These are phyloP conservation scores for Nothobranchius furzeri DNA, from an alignment of 2,113 vertebrate genomes.

Conservation along the genomic window DNA sequence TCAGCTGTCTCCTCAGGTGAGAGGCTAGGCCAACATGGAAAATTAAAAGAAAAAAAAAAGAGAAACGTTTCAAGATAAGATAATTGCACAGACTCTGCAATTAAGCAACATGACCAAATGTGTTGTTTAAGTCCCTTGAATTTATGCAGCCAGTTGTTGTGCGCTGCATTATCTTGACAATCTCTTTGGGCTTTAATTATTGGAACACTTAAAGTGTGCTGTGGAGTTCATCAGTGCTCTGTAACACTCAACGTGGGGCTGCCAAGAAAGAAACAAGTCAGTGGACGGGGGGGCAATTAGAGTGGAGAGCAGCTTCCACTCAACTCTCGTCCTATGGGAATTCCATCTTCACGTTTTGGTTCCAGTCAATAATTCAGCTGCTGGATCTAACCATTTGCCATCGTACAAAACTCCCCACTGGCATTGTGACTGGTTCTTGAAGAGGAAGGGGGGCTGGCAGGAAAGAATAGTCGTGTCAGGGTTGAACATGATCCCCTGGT, in stretches of 20 bases:
- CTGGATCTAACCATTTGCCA: slow-evolving; percentile 59
- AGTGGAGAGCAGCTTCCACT: slow-evolving; percentile 62
- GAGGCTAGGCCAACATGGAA: slow-evolving; percentile 5
- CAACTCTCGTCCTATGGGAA: slow-evolving; percentile 52
- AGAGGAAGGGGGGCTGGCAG: background rate
- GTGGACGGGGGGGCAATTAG: slow-evolving; percentile 64
- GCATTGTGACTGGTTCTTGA: slow-evolving; percentile 7
- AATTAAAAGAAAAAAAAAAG: slow-evolving; percentile 16
- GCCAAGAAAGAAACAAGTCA: slow-evolving; percentile 44
- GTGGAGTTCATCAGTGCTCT: slow-evolving; percentile 55
- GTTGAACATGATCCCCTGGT: background rate
- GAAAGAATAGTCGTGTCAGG: slow-evolving; percentile 3
- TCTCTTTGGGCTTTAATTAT: slow-evolving; percentile 69
- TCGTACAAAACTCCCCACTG: slow-evolving; percentile 39
- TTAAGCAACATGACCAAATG: slow-evolving; percentile 24
- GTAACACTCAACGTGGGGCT: slow-evolving; percentile 47
- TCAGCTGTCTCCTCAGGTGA: slow-evolving; percentile 55
- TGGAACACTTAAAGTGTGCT: slow-evolving; percentile 54
- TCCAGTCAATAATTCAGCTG: slow-evolving; percentile 64
- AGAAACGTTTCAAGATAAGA: slow-evolving; percentile 11
- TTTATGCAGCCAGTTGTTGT: slow-evolving; percentile 54
- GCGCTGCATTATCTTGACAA: slow-evolving; percentile 55
- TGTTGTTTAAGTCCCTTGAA: slow-evolving; percentile 47
- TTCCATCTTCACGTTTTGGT: slow-evolving; percentile 57
- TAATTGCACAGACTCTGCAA: slow-evolving; percentile 25